These are phyloP conservation scores for Diarsia dahlii DNA, from an alignment of 2,888 invertebrate species.

Conservation along the genomic window DNA sequence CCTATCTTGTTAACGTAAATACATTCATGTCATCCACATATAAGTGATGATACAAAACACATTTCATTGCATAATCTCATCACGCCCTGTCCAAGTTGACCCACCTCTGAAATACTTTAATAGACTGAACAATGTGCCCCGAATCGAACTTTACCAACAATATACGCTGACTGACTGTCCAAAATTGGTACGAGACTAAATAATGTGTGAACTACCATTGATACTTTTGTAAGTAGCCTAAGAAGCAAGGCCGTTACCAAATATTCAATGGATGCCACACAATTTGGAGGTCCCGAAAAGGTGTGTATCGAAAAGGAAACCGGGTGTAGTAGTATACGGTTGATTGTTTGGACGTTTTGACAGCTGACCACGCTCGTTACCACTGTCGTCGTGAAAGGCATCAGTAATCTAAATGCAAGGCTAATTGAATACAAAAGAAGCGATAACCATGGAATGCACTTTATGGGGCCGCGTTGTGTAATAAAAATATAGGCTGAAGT, in stretches of 20 bases:
- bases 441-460: conserved; percentile 88
- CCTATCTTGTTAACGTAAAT: conserved; percentile 74
- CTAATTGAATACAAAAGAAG: conserved; percentile 90
- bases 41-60: conserved; percentile 76
- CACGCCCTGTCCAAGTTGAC: conserved; percentile 85
- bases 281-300: conserved; percentile 49
- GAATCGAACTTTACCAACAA: conserved; percentile 77
- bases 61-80: conserved; percentile 83
- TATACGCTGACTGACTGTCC: conserved; percentile 59
- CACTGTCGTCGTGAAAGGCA: conserved; percentile 89
- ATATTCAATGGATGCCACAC: conserved; percentile 55
- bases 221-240: conserved; percentile 30
- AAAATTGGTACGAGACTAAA: conserved; percentile 59
- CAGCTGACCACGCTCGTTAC: conserved; percentile 90
- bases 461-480: conserved; percentile 81
- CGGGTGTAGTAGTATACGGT: conserved; percentile 74
- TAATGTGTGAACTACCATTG: conserved; percentile 64
- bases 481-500: conserved; percentile 69
- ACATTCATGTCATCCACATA: conserved; percentile 77
- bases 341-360: conserved; percentile 90
- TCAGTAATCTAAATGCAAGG: conserved; percentile 89
- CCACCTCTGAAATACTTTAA: conserved; percentile 88
- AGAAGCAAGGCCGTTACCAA: conserved; percentile 1
- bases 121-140: conserved; percentile 86
- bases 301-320: conserved; percentile 57